Evolutionary conservation across 2,113 vertebrate species (phyloP), one percentile per base, ranked within the genome.

Genomic region (Hyperopisus bebe): DNA sequence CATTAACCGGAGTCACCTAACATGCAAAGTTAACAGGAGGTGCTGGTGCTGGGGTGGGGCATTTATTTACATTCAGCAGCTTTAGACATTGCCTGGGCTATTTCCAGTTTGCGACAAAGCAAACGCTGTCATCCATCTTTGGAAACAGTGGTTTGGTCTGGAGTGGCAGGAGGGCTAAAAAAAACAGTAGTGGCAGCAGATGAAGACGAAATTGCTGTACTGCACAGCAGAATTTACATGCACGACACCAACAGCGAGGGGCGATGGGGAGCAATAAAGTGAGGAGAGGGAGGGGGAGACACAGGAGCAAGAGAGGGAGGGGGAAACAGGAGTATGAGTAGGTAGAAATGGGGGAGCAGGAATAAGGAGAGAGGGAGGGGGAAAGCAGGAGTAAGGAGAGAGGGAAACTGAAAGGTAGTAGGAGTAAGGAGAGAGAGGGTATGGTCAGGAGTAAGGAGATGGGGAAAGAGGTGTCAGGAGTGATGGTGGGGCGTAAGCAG

Each of bases 1-100:
- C 47, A 42, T 77, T 53, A 90, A 46, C 62, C 31, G 7, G 39
- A 89, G 62, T 27, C 89, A 44, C 31, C 47, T 77, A n/a, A n/a
- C 46, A 90, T 90, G 89, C 89, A 90, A 90, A 90, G 66, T 66
- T 87, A 87, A 87, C 42, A 17, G 89, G 89, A 87, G 46, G 47
- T 15, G 85, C 62, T 85, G 44, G 24, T 35, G 66, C 3, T 35
- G 27, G 44, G 19, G 17, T 66, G 35, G 84, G 85, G 31, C 27
- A 35, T 27, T 10, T 58, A 87, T 90, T 90, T 90, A 90, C 89
- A 80, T 39, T 46, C 62, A 10, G 62, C 88, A 46, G 62, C 19
- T 19, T 31, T 53, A 70, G 27, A 24, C 8, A 39, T 44, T 5
- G 11, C 8, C n/a, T 53, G 39, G 74, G 88, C 44, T 53, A 53